Conservation (phyloP, 2,797 vertebrate genomes). For the Uromys caudimaculatus region DNA sequence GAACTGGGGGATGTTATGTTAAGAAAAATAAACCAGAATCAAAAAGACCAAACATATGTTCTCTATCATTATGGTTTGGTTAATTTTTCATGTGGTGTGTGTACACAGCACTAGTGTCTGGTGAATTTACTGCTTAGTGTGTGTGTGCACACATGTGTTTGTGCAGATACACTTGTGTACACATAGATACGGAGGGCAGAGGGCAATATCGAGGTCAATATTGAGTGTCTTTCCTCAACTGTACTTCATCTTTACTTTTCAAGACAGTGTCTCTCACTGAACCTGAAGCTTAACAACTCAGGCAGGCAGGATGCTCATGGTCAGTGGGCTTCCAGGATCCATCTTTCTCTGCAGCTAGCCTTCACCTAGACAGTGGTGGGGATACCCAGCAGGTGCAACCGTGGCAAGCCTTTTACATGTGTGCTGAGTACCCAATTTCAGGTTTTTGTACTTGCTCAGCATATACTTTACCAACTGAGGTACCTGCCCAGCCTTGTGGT, state of each 20-base stretch:
- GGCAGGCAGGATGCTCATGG: not conserved
- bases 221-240: not conserved
- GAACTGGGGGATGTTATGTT: not conserved
- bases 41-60: not conserved
- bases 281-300: not conserved
- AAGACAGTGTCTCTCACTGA: not conserved
- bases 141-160: not conserved
- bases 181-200: not conserved
- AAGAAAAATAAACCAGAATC: not conserved
- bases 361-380: not conserved
- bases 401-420: not conserved
- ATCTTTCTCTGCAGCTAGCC: not conserved
- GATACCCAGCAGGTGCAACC: not conserved
- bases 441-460: not conserved
- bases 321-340: not conserved
- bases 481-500: not conserved
- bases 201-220: not conserved
- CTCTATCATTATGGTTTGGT: not conserved
- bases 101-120: not conserved
- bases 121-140: not conserved
- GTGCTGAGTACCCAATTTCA: not conserved
- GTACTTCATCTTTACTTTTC: not conserved
- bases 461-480: not conserved
- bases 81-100: not conserved
- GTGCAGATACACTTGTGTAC: not conserved